Conservation (phyloP, 2,797 vertebrate species). For the Tapirus indicus region DNA sequence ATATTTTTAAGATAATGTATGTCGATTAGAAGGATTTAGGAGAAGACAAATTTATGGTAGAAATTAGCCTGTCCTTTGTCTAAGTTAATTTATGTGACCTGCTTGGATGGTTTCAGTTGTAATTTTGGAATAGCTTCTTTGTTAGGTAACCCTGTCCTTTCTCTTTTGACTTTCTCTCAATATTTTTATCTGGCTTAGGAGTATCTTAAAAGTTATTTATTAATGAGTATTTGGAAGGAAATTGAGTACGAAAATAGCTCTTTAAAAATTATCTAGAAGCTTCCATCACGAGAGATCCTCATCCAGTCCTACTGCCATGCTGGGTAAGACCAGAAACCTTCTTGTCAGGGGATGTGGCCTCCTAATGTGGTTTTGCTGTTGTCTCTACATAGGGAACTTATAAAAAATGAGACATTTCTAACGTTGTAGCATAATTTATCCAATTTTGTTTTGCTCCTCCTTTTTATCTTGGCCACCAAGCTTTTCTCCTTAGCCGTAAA, state of each 20-base stretch:
- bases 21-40: slow-evolving; percentile 51
- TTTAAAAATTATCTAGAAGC: slow-evolving; percentile 36
- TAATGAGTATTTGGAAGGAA: slow-evolving; percentile 11
- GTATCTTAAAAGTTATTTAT: slow-evolving; percentile 49
- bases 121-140: slow-evolving; percentile 4
- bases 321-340: background rate
- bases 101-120: background rate
- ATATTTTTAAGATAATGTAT: slow-evolving; percentile 59
- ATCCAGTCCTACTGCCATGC: background rate
- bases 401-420: slow-evolving; percentile 2
- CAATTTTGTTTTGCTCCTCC: slow-evolving; percentile 57
- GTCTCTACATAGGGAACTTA: background rate
- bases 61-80: slow-evolving; percentile 62
- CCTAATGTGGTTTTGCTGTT: background rate
- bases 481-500: background rate
- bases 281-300: background rate
- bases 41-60: slow-evolving; percentile 30
- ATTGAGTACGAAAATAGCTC: background rate
- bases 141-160: background rate
- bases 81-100: slow-evolving; percentile 34
- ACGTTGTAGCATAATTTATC: background rate
- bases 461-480: background rate
- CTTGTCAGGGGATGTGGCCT: background rate
- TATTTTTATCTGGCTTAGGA: slow-evolving; percentile 27
- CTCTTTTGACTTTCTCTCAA: slow-evolving; percentile 13